phyloP scores from a whole-genome alignment of 1,140 invertebrate species.

The Drosophila lacertosa region DNA sequence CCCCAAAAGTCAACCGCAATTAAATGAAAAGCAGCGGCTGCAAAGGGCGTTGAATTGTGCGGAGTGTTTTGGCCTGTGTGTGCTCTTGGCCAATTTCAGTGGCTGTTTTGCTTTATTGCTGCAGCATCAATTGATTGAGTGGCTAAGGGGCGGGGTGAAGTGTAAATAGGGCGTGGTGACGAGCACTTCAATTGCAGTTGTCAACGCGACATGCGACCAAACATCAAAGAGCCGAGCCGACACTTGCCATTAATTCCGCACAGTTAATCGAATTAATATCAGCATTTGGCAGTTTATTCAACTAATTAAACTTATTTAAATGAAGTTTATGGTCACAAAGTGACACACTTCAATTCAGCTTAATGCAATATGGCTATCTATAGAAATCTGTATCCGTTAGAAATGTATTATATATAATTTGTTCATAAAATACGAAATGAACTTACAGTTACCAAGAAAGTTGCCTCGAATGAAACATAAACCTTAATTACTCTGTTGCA shows the following conservation, averaged over 20 bases:
- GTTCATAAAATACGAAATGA: too few relatives aligned
- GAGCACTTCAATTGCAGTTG: conserved; percentile 43
- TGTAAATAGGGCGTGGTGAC: not conserved
- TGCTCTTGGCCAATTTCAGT: conserved; percentile 40
- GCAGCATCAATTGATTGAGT: conserved; percentile 33
- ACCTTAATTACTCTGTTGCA: too few relatives aligned
- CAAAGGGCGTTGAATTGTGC: conserved; percentile 37
- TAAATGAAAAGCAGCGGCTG: conserved; percentile 71
- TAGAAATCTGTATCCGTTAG: too few relatives aligned
- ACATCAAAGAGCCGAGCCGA: not conserved
- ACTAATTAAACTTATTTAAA: conserved; percentile 58
- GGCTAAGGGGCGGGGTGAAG: not conserved
- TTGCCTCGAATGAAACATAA: too few relatives aligned
- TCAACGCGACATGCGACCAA: conserved; percentile 33
- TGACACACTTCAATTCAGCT: too few relatives aligned
- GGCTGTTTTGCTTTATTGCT: conserved; percentile 48
- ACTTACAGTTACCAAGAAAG: too few relatives aligned
- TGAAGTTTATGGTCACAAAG: conserved; percentile 9
- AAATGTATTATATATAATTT: too few relatives aligned
- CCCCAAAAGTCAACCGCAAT: conserved; percentile 81
- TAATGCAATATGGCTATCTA: too few relatives aligned
- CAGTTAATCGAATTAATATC: conserved; percentile 65
- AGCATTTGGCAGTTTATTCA: conserved; percentile 60
- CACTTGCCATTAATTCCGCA: conserved; percentile 24
- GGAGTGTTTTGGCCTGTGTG: conserved; percentile 36